Conservation (phyloP, 64 coral and sea anemone species). For the Acropora tenuis region DNA sequence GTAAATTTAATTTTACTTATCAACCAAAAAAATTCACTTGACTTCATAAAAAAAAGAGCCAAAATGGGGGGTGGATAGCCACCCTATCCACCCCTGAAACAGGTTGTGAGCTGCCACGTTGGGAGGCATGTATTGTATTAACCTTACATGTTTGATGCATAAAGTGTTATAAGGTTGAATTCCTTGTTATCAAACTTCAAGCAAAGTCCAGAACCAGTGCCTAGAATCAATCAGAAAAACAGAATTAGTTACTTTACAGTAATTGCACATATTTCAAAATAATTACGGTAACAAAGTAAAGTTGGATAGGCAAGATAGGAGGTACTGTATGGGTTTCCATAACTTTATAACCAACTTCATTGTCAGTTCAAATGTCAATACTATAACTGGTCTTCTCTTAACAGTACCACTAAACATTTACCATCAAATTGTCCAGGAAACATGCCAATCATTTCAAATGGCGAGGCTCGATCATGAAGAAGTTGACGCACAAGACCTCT, state of each 20-base stretch:
- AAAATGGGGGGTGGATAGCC: too few species aligned
- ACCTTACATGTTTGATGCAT: slow-evolving; percentile 90
- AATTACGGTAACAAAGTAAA: too few species aligned
- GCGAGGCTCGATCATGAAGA: slow-evolving; percentile 81
- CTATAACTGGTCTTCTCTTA: too few species aligned
- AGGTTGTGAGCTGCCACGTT: too few species aligned
- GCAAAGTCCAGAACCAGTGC: slow-evolving; percentile 89
- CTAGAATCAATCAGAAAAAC: slow-evolving; percentile 10
- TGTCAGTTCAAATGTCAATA: too few species aligned
- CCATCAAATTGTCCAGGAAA: slow-evolving; percentile 95
- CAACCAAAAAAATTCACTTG: too few species aligned
- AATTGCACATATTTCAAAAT: neutral
- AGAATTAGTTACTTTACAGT: neutral
- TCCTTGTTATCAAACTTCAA: slow-evolving; percentile 82
- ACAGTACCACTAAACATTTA: neutral
- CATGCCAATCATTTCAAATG: slow-evolving; percentile 84
- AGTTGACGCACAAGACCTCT: slow-evolving; percentile 76
- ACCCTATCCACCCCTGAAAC: too few species aligned
- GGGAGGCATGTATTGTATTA: neutral
- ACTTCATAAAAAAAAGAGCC: too few species aligned
- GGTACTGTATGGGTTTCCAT: too few species aligned
- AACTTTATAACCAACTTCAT: too few species aligned
- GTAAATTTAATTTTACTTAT: too few species aligned
- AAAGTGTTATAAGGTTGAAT: slow-evolving; percentile 93
- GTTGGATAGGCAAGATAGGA: too few species aligned